Conservation (phyloP, 2,888 invertebrate species). For the Pheosia tremula region DNA sequence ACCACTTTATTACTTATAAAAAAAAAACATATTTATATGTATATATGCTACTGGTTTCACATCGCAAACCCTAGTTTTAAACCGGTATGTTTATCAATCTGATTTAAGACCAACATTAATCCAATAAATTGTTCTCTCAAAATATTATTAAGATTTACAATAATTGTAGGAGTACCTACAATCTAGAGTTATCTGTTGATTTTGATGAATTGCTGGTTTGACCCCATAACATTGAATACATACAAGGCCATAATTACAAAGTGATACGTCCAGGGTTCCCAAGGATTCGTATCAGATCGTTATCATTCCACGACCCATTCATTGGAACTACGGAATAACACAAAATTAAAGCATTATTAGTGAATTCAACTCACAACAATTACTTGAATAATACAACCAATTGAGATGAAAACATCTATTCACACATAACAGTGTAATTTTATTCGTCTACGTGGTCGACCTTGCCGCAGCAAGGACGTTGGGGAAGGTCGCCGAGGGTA, state of each 20-base stretch:
- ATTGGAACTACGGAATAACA: not conserved
- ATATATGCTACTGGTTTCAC: not conserved
- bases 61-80: not conserved
- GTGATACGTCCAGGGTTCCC: no score
- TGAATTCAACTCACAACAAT: not conserved
- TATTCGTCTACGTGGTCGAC: slow-evolving; percentile 54
- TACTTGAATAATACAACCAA: not conserved
- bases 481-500: slow-evolving; percentile 69
- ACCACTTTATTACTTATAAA: not conserved
- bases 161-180: no score
- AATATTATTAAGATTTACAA: no score
- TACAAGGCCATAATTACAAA: no score
- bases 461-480: slow-evolving; percentile 66
- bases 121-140: no score
- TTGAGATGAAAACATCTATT: slow-evolving; percentile 12
- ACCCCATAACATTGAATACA: no score
- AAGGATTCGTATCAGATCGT: no score
- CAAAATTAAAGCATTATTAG: not conserved
- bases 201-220: no score
- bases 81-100: not conserved
- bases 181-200: no score
- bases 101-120: not conserved
- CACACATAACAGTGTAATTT: slow-evolving; percentile 12
- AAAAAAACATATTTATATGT: not conserved
- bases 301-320: not conserved